These are phyloP conservation scores for Gymnothorax javanicus DNA, from an alignment of 2,797 vertebrate species.

Conservation along the genomic window DNA sequence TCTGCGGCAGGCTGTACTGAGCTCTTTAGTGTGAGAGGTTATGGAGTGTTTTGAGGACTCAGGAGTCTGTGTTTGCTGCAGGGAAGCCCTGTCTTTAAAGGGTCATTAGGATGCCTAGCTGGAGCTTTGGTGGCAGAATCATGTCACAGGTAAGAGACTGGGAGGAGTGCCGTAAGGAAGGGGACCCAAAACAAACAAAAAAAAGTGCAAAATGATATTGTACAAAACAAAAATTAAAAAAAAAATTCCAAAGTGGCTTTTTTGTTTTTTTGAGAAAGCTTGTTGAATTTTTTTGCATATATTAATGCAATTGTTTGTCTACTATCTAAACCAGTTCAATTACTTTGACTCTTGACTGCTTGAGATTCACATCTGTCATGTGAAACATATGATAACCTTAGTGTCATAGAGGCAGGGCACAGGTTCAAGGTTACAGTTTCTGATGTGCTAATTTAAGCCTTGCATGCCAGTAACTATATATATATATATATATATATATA, in stretches of 20 bases:
- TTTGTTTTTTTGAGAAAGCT: not conserved
- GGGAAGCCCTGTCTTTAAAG: slow-evolving; percentile 26
- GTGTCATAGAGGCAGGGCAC: not conserved
- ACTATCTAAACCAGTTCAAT: not conserved
- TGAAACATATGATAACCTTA: not conserved
- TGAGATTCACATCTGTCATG: not conserved
- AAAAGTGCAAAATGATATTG: too few relatives aligned
- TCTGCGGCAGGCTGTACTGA: slow-evolving; percentile 23
- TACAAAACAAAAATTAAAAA: not conserved
- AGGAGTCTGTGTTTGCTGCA: slow-evolving; percentile 24
- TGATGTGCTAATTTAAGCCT: too few relatives aligned
- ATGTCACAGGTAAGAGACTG: slow-evolving; percentile 45
- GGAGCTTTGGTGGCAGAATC: slow-evolving; percentile 38
- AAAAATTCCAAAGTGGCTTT: not conserved
- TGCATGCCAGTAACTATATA: too few relatives aligned
- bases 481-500: too few relatives aligned
- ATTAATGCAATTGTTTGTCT: not conserved
- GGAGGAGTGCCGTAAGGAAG: not conserved
- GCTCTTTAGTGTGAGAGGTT: slow-evolving; percentile 32
- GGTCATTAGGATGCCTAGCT: slow-evolving; percentile 32
- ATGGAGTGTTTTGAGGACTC: slow-evolving; percentile 23
- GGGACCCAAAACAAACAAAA: not conserved
- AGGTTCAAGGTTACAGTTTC: not conserved
- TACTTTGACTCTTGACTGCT: not conserved
- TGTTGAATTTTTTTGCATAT: not conserved